These are phyloP conservation scores for Stichodactyla helianthus DNA, from an alignment of 64 coral and sea anemone species.

Conservation along the genomic window DNA sequence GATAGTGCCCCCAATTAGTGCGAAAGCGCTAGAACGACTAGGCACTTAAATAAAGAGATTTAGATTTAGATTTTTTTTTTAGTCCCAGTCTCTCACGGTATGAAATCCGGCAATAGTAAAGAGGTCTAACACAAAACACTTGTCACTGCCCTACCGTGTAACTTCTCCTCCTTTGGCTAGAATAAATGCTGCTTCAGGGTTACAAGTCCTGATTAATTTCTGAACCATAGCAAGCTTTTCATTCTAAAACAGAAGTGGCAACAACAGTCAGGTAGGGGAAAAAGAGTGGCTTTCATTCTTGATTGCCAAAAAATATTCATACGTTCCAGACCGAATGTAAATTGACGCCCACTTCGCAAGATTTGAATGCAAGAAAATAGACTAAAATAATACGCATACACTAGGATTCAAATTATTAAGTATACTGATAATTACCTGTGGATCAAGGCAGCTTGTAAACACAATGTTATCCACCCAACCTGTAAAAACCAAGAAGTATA, in stretches of 20 bases:
- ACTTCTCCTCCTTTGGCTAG: constrained; percentile 88
- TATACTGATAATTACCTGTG: constrained; percentile 37
- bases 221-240: constrained; percentile 65
- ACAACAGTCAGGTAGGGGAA: background rate
- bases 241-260: constrained; percentile 47
- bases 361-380: too few species aligned
- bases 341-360: too few species aligned
- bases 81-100: too few species aligned
- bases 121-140: background rate
- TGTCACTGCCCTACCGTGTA: constrained; percentile 37
- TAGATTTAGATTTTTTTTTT: too few species aligned
- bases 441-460: constrained; percentile 84
- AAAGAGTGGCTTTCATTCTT: background rate
- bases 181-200: constrained; percentile 77
- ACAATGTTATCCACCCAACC: constrained; percentile 84
- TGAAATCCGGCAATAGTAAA: too few species aligned
- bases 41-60: too few species aligned
- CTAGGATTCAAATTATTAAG: too few species aligned
- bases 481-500: constrained; percentile 21
- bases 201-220: constrained; percentile 74
- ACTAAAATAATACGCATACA: too few species aligned
- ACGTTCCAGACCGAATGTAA: too few species aligned
- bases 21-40: too few species aligned
- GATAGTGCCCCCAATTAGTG: too few species aligned
- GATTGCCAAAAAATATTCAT: background rate